phyloP scores from a whole-genome alignment of 2,113 vertebrate species.

The Mormoops blainvillei region DNA sequence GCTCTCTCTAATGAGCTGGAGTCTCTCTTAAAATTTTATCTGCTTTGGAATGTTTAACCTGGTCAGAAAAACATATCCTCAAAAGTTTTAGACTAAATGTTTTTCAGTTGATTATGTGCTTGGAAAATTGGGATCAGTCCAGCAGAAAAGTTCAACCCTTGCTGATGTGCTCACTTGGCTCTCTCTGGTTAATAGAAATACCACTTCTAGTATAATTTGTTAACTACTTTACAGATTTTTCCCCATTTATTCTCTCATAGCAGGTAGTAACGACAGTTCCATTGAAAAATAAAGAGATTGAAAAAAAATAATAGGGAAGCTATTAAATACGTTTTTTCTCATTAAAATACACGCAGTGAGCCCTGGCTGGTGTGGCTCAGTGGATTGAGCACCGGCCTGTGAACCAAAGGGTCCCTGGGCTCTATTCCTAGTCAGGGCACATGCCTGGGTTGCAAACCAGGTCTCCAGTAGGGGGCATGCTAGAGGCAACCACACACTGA shows the following conservation, averaged over 20 bases:
- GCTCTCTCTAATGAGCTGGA: background rate
- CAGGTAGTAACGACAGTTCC: background rate
- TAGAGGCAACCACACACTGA: too few relatives aligned
- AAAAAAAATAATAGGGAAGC: background rate
- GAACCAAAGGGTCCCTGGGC: too few relatives aligned
- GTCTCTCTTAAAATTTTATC: background rate
- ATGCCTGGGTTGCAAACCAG: too few relatives aligned
- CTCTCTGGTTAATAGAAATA: background rate
- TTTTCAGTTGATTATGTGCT: background rate
- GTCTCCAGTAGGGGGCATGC: too few relatives aligned
- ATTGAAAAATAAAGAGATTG: background rate
- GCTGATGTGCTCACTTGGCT: background rate
- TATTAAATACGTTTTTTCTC: background rate
- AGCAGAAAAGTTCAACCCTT: background rate
- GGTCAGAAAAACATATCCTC: background rate
- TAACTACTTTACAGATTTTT: background rate
- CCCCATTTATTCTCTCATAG: background rate
- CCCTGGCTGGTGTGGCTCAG: too few relatives aligned
- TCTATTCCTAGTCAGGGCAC: too few relatives aligned
- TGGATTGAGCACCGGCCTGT: too few relatives aligned
- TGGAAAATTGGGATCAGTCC: background rate
- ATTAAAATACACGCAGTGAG: too few relatives aligned
- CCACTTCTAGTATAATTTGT: background rate
- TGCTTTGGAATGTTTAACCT: conserved; percentile 15
- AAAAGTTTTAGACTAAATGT: background rate